Evolutionary conservation across 2,113 vertebrate species (phyloP), one percentile per base, ranked within the genome.

Genomic region (Dipodomys stephensi): DNA sequence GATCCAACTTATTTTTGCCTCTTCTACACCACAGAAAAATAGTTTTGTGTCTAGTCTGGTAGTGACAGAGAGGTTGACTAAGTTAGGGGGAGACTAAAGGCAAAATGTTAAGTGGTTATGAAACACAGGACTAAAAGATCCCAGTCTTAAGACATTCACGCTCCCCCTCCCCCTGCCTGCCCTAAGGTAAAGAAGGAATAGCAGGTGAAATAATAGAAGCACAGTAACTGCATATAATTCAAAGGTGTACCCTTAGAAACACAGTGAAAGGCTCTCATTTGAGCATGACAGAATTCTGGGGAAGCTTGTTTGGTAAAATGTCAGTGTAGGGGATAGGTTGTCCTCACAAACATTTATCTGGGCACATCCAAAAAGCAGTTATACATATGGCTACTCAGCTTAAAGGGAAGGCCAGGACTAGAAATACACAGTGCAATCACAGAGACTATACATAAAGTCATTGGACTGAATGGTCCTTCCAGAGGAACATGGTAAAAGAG

Each of bases 81-180:
- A 83, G 16, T 65, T 57, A 60, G 81, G 71, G 92, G 74, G 74
- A 93, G 35, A 84, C 71, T 27, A 83, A 74, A 30, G 39, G 39
- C 72, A 94, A 81, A 49, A 83, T 86, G 35, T 30, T 57, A 81
- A 64, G 65, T 46, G 46, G 25, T 49, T 12, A 87, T 57, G 39
- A 81, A 88, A 91, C 32, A 46, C n/a, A 65, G 44, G n/a, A 49
- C 79, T 87, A 25, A 57, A 57, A 11, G 35, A 7, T 32, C 72
- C 39, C 53, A 18, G 53, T 57, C 53, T 57, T 57, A 13, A 57
- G 53, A 57, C 53, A 39, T 39, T 39, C 39, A 39, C 15, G 53
- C 53, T 49, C 49, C 49, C 49, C 49, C 49, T 49, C 53, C 4
- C 12, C 53, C 53, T 53, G 49, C 49, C 49, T 53, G 49, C 73